Base-by-base conservation (phyloP, 1,140 invertebrate genomes). In the Dolichoris vasculosae region DNA sequence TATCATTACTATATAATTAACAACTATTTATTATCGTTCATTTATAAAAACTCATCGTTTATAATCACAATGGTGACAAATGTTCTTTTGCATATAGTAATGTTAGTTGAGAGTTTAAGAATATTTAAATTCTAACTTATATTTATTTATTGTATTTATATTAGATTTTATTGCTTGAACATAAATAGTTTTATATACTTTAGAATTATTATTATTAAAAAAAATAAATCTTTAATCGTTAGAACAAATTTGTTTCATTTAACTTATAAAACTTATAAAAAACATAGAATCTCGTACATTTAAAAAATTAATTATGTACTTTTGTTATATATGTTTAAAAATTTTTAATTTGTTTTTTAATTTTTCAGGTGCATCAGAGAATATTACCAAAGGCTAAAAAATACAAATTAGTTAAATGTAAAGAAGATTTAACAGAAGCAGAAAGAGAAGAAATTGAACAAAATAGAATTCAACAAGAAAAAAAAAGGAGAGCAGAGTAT, bases 401-500 rank as follows among this genome's bases (percentile, higher is more conserved):
- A 2, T 86, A 76, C 48, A 4, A 0, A 15, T 2, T 8, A 20
- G 71, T 7, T 43, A 40, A 43, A 73, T 73, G 71, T 23, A 43
- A 46, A 46, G 43, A 46, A 46, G 43, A 46, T 46, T 7, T 13
- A 46, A 38, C 32, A 23, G 40, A 80, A 48, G 35, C 81, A 32
- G 59, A 73, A 48, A 40, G 2, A 32, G 43, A 32, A 26, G 55
- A 78, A 23, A 26, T 0, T 17, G 48, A 88, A 76, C 46, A 87
- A 59, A 32, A 84, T 8, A 76, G 85, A 32, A 17, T 75, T 0
- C 64, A 82, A 59, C 30, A 79, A 67, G 35, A 46, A 48, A 84
- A 11, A 38, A 26, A 35, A 51, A 82, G 73, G 51, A 32, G 69
- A 32, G 81, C 86, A 86, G 43, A 87, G 77, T 30, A 75, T 32